Evolutionary conservation across 2,113 vertebrate genomes (phyloP).

Genomic region (Chaetorhynchus papuensis): DNA sequence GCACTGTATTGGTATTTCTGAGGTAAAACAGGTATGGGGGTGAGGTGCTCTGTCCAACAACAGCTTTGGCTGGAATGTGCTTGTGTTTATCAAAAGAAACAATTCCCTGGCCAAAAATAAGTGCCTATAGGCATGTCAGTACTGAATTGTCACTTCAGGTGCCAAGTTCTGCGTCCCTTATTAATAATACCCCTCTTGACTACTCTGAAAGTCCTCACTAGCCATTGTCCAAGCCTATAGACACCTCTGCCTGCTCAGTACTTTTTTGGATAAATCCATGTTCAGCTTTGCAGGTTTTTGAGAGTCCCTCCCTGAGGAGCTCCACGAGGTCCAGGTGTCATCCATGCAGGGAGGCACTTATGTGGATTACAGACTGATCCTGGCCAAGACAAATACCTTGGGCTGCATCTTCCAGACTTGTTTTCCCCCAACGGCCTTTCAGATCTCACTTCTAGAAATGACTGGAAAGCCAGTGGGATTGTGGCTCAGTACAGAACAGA

Average conservation of each 20-base stretch:
- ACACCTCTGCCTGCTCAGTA: not conserved
- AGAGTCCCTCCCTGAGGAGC: not conserved
- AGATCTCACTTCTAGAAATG: not conserved
- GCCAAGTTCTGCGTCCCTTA: not conserved
- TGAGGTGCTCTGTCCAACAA: not conserved
- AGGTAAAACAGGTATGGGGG: not conserved
- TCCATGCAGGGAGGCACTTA: rapidly evolving
- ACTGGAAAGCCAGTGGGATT: not conserved
- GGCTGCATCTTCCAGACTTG: not conserved
- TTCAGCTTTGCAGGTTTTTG: not conserved
- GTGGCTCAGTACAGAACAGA: not conserved
- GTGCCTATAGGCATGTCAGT: rapidly evolving
- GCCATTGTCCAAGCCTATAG: not conserved
- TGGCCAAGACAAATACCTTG: not conserved
- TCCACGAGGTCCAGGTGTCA: not conserved
- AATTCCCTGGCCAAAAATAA: not conserved
- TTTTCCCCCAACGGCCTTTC: not conserved
- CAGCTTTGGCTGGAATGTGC: not conserved
- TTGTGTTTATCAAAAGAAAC: not conserved
- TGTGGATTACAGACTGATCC: not conserved
- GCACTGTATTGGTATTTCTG: not conserved
- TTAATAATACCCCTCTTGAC: not conserved
- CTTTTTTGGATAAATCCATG: not conserved
- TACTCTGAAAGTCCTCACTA: not conserved
- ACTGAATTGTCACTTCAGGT: not conserved